Evolutionary conservation across 2,797 vertebrate species (phyloP), one percentile per base, ranked within the genome.

Genomic region (Carduelis carduelis): DNA sequence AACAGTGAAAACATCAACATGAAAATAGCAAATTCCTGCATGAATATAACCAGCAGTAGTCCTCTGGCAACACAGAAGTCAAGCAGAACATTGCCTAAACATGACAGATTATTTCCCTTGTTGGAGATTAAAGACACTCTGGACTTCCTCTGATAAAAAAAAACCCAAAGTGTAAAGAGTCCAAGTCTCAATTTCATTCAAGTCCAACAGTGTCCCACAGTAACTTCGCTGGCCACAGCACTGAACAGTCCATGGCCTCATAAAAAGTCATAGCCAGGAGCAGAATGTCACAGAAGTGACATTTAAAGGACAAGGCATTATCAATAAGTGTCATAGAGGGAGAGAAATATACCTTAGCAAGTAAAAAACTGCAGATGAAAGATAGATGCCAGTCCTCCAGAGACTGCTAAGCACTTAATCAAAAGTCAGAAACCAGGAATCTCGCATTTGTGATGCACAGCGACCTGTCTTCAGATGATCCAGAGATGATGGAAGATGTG

Each of bases 341-440:
- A 93, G 83, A 68, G 60, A 83, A 84, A 89, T 47, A 56, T 59
- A 89, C 74, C 20, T 72, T 19, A 90, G 57, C 53, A 69, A 55
- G 64, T 34, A 80, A 90, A 93, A 96, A 93, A 47, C 32, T 55
- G 64, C 69, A 80, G 43, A 39, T 77, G 80, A 94, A 94, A 93
- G 88, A 93, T 14, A n/a, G 77, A 70, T 61, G 56, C 32, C 65
- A 91, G 53, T 34, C 56, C 88, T 95, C 89, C 66, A 82, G 83
- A 74, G 93, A 88, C 65, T 68, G 68, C 50, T 77, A 78, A 94
- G 88, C 27, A 28, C 87, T 94, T 92, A 83, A 84, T 39, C 50
- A 15, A 72, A 81, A 91, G 80, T 41, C 9, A 5, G 56, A 90
- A 95, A 68, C 27, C 60, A 49, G 46, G 75, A 88, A 87, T 26